Percentiles rank a stretch among this genome's conserved stretches.
Conservation (phyloP, 2,888 invertebrate species). For the Saturnia japonica region DNA sequence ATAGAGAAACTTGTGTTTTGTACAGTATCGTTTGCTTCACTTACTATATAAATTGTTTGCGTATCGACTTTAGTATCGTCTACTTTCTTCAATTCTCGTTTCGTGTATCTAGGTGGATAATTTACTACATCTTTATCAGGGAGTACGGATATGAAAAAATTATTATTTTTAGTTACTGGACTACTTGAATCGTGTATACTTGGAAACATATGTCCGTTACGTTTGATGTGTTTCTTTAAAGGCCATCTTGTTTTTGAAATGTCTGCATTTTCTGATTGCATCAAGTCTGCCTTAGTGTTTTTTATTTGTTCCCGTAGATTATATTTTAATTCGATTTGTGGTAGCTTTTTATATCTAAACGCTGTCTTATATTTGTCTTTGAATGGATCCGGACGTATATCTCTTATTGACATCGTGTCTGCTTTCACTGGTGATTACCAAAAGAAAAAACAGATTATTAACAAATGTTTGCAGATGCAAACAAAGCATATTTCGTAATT, state of each 20-base stretch:
- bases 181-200: constrained; percentile 21
- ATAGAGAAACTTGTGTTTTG: constrained; percentile 48
- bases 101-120: constrained; percentile 49
- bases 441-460: background rate
- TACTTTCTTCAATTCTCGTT: constrained; percentile 53
- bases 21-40: constrained; percentile 37
- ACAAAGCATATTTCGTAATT: no score
- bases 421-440: constrained; percentile 26
- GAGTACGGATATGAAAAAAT: constrained; percentile 34
- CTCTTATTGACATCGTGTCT: constrained; percentile 25
- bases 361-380: constrained; percentile 57
- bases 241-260: constrained; percentile 64
- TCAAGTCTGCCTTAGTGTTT: constrained; percentile 51
- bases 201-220: constrained; percentile 32
- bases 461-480: background rate
- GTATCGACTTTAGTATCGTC: constrained; percentile 35
- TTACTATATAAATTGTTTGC: constrained; percentile 39
- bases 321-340: constrained; percentile 62
- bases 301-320: constrained; percentile 65
- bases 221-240: constrained; percentile 41
- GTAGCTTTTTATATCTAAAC: constrained; percentile 57
- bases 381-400: constrained; percentile 50
- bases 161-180: constrained; percentile 24
- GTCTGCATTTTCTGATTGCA: constrained; percentile 48
- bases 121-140: constrained; percentile 30